Conservation (phyloP, 2,797 vertebrate species). For the Ctenochaetus hawaiiensis region DNA sequence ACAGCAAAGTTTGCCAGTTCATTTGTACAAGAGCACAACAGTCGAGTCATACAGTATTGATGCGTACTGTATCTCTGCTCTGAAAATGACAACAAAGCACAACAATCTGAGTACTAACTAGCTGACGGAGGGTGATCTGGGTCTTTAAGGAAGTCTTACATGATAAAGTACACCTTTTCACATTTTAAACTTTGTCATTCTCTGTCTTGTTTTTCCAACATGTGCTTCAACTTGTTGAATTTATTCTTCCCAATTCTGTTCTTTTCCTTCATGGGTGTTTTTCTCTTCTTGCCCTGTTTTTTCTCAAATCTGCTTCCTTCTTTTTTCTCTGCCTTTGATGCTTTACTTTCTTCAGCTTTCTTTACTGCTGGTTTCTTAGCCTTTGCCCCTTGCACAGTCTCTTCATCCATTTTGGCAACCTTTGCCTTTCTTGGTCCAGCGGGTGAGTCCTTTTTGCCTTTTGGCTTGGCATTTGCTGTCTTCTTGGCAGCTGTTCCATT, state of each 20-base stretch:
- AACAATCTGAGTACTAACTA: neutral
- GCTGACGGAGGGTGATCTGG: neutral
- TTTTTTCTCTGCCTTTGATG: slow-evolving; percentile 62
- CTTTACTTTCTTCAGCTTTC: slow-evolving; percentile 37
- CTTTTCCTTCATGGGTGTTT: slow-evolving; percentile 59
- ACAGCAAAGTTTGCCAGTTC: neutral
- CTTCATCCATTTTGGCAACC: slow-evolving; percentile 74
- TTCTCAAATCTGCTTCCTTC: slow-evolving; percentile 78
- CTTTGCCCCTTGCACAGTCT: slow-evolving; percentile 57
- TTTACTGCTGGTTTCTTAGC: slow-evolving; percentile 50
- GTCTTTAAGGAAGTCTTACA: slow-evolving; percentile 20
- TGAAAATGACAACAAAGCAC: slow-evolving; percentile 9
- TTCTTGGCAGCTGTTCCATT: slow-evolving; percentile 70
- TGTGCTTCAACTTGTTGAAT: slow-evolving; percentile 79
- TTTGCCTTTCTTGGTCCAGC: slow-evolving; percentile 82
- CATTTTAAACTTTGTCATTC: slow-evolving; percentile 41
- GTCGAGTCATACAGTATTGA: slow-evolving; percentile 16
- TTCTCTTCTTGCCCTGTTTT: slow-evolving; percentile 73
- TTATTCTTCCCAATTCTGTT: slow-evolving; percentile 84
- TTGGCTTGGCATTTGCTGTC: slow-evolving; percentile 36
- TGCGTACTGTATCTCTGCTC: slow-evolving; percentile 2
- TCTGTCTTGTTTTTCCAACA: slow-evolving; percentile 60
- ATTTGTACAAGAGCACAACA: slow-evolving; percentile 33
- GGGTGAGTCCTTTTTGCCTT: slow-evolving; percentile 64
- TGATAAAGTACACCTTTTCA: slow-evolving; percentile 23